Percentiles rank a stretch among this genome's conserved stretches.
These are phyloP conservation scores for Paramormyrops kingsleyae DNA, from an alignment of 2,113 vertebrate genomes.

Conservation along the genomic window DNA sequence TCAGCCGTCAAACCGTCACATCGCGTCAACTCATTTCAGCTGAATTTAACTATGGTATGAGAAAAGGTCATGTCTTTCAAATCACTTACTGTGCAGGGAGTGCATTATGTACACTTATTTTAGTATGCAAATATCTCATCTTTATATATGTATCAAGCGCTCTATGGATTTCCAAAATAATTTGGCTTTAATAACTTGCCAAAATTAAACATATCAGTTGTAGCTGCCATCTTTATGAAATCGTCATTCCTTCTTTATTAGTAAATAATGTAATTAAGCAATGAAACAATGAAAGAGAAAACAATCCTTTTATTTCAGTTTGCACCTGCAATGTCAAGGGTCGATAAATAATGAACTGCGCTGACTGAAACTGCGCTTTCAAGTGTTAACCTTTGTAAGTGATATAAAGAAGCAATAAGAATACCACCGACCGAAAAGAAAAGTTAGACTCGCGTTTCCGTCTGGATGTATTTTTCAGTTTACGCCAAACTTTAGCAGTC, in stretches of 20 bases:
- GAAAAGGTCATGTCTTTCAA: neutral
- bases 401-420: constrained; percentile 47
- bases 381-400: constrained; percentile 73
- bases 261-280: constrained; percentile 27
- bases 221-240: constrained; percentile 40
- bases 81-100: neutral
- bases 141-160: neutral
- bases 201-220: neutral
- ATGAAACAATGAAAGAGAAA: constrained; percentile 40
- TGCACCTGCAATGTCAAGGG: constrained; percentile 86
- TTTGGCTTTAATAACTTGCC: neutral
- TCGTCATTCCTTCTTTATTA: constrained; percentile 56
- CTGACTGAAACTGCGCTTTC: constrained; percentile 81
- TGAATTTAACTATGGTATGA: constrained; percentile 45
- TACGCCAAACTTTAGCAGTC: constrained; percentile 28
- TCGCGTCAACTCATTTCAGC: constrained; percentile 45
- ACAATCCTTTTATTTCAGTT: constrained; percentile 56
- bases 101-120: neutral
- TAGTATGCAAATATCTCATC: neutral
- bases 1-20: constrained; percentile 54
- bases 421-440: constrained; percentile 24
- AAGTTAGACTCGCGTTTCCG: constrained; percentile 28
- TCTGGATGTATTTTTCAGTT: constrained; percentile 22
- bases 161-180: neutral
- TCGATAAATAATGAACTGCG: constrained; percentile 89